Evolutionary conservation across 2,113 vertebrate genomes (phyloP).

Genomic region (Plecotus auritus): DNA sequence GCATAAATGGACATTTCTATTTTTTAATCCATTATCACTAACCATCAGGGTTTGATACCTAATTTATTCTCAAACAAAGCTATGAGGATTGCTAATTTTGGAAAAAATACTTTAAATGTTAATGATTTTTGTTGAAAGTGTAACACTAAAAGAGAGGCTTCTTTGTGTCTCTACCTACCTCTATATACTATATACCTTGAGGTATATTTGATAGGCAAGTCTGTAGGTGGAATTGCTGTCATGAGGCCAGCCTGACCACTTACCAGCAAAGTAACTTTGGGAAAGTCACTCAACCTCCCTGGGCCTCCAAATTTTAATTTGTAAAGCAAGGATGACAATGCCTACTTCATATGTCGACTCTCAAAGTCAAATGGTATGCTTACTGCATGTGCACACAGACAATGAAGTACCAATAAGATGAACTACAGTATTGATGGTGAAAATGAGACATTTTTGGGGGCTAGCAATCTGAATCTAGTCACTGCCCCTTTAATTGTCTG

Average conservation of each 20-base stretch:
- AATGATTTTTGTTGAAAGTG: not conserved
- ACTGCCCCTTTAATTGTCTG: too few relatives aligned
- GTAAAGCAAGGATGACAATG: not conserved
- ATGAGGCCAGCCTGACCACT: not conserved
- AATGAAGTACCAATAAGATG: not conserved
- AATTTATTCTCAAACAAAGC: slow-evolving; percentile 1
- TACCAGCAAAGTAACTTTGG: not conserved
- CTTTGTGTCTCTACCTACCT: not conserved
- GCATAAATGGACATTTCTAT: not conserved
- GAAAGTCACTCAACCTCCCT: not conserved
- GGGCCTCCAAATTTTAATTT: not conserved
- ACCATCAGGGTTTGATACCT: not conserved
- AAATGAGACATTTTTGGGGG: too few relatives aligned
- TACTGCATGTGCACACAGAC: not conserved
- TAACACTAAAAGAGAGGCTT: not conserved
- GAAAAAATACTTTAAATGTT: not conserved
- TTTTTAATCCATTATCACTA: not conserved
- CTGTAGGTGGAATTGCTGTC: not conserved
- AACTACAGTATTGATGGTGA: not conserved
- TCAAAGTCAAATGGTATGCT: not conserved
- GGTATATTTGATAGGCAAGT: not conserved
- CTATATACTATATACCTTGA: not conserved
- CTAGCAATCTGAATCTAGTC: too few relatives aligned
- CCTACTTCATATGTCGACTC: not conserved
- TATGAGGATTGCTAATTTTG: not conserved